Conservation (phyloP, 2,113 vertebrate genomes). For the Psophia crepitans region DNA sequence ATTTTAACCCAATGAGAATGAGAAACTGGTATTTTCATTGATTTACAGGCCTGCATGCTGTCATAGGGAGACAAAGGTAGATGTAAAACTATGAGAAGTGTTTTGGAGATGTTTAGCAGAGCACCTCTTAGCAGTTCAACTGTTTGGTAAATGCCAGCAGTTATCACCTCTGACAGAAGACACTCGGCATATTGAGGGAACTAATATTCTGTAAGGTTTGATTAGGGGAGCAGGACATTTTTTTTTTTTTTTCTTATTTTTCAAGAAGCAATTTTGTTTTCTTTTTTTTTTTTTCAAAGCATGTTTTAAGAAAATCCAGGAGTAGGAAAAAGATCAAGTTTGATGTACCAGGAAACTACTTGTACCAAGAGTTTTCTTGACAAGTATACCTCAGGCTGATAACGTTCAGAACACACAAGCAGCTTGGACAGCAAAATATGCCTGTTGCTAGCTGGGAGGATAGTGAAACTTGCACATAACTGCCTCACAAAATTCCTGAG, state of each 20-base stretch:
- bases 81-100: neutral
- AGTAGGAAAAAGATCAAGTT: neutral
- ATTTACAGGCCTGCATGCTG: neutral
- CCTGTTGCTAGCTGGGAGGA: neutral
- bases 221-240: neutral
- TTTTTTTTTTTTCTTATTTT: neutral
- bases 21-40: neutral
- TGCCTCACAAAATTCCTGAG: neutral
- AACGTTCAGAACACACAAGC: neutral
- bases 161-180: neutral
- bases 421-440: neutral
- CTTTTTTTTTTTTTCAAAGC: neutral
- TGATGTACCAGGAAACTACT: neutral
- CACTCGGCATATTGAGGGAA: neutral
- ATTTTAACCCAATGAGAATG: neutral
- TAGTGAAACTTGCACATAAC: neutral
- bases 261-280: neutral
- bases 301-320: neutral
- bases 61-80: neutral
- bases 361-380: neutral
- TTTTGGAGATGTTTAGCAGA: neutral
- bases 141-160: neutral
- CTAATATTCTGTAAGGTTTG: neutral
- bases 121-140: neutral
- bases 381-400: neutral